Base-by-base conservation (phyloP, 1,140 invertebrate species). In the Cyrtorhinus lividipennis region DNA sequence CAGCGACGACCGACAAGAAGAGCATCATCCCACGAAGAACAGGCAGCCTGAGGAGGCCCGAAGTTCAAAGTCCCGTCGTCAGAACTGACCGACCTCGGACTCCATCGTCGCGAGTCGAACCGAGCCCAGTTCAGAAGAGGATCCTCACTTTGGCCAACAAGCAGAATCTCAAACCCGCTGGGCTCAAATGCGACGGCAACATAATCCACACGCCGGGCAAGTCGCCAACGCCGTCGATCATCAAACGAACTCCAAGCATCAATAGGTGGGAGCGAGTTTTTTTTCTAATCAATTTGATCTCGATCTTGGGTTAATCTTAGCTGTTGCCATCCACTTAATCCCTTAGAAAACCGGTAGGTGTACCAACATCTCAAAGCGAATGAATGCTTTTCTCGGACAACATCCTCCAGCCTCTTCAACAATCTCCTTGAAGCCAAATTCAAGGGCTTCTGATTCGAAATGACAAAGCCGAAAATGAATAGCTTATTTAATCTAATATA, bases 21-120 rank as follows among this genome's bases (percentile, higher is more conserved):
- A 66, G 67, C 57, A 46, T 70, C 1, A 69, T 72, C 22, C 71
- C 73, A 44, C 60, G 71, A 59, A 67, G 77, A 63, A 67, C 74
- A 59, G 67, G 57, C 61, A 76, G 73, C 68, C 69, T 73, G 63
- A 67, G 71, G 57, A 13, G 58, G 26, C 58, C 58, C 2, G 58
- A 59, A 59, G 58, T 26, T 1, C 13, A 8, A 73, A 72, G 65
- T 70, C 68, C 12, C 67, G 72, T 62, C 69, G 72, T 24, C 65
- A 72, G 59, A 56, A 65, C 53, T 44, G 66, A 46, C 53, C 61
- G 20, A 25, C 24, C 58, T 1, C 65, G 64, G 48, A 66, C 57
- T 27, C 65, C 64, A 56, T 15, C 48, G 48, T 22, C 48, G 5
- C 48, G 48, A 13, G 58, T 61, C 24, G 24, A 65, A 68, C n/a